These are phyloP conservation scores for Phyllotreta striolata DNA, from an alignment of 2,888 invertebrate genomes.

Conservation along the genomic window DNA sequence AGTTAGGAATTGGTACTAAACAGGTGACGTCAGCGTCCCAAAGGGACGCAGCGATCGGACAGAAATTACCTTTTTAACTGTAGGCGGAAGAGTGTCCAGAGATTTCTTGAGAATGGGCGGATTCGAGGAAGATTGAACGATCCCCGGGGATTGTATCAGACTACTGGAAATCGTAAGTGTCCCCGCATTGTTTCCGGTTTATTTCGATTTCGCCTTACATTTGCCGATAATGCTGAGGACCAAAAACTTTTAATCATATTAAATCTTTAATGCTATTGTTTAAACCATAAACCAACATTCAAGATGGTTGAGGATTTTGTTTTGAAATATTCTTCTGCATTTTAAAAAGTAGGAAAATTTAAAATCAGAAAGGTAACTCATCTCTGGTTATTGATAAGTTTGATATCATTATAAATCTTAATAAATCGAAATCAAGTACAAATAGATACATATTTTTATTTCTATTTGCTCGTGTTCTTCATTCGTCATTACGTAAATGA, in stretches of 20 bases:
- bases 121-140: slow-evolving; percentile 60
- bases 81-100: slow-evolving; percentile 57
- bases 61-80: slow-evolving; percentile 63
- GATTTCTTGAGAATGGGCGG: slow-evolving; percentile 57
- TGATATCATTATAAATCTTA: too few species aligned
- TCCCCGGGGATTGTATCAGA: slow-evolving; percentile 56
- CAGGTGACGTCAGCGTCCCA: slow-evolving; percentile 57
- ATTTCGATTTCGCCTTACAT: slow-evolving; percentile 33
- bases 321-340: too few species aligned
- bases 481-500: too few species aligned
- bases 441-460: too few species aligned
- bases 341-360: too few species aligned
- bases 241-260: background rate
- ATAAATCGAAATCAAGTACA: too few species aligned
- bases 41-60: slow-evolving; percentile 55
- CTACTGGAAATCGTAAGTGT: slow-evolving; percentile 44
- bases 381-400: too few species aligned
- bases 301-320: too few species aligned
- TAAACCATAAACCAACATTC: too few species aligned
- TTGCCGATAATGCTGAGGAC: background rate
- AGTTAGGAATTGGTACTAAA: slow-evolving; percentile 51
- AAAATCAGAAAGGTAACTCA: too few species aligned
- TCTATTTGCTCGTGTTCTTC: too few species aligned
- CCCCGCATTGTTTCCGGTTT: slow-evolving; percentile 42
- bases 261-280: too few species aligned